Percentiles rank a stretch among this genome's conserved stretches.
Conservation (phyloP, 2,888 invertebrate genomes). For the Melinaea menophilus region DNA sequence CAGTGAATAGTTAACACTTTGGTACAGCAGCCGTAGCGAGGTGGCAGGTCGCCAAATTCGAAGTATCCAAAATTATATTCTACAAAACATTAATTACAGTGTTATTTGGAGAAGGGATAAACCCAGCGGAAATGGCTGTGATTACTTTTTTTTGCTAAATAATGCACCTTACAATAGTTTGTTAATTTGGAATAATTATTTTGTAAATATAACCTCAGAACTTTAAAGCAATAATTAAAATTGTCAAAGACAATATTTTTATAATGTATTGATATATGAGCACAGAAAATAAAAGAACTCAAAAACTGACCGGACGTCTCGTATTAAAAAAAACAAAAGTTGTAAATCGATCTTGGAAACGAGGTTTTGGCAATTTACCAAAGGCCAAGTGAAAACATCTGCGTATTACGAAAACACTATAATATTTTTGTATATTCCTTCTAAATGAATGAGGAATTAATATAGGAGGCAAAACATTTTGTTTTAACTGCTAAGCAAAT, state of each 20-base stretch:
- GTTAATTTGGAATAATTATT: no score
- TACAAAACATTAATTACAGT: conserved; percentile 19
- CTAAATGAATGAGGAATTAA: background rate
- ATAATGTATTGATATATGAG: background rate
- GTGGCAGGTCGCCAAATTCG: conserved; percentile 29
- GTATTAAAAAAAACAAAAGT: conserved; percentile 45
- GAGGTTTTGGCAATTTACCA: conserved; percentile 52
- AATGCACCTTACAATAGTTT: no score
- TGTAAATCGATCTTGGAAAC: conserved; percentile 50
- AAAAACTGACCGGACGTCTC: conserved; percentile 27
- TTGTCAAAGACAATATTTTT: background rate
- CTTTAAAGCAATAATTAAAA: background rate
- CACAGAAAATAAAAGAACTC: background rate
- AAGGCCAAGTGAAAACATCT: conserved; percentile 48
- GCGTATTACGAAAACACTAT: conserved; percentile 31
- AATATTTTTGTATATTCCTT: conserved; percentile 20
- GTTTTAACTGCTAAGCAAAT: background rate
- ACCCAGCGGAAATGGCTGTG: background rate
- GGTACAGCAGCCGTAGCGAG: conserved; percentile 10
- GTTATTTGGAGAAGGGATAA: conserved; percentile 20
- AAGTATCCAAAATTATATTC: conserved; percentile 26
- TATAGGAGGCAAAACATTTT: background rate
- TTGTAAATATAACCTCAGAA: no score
- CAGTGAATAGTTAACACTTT: background rate
- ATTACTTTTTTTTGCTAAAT: no score